Percentiles rank a stretch among this genome's conserved stretches.
phyloP scores from a whole-genome alignment of 2,797 vertebrate species.

The Sebastes trivittatus region DNA sequence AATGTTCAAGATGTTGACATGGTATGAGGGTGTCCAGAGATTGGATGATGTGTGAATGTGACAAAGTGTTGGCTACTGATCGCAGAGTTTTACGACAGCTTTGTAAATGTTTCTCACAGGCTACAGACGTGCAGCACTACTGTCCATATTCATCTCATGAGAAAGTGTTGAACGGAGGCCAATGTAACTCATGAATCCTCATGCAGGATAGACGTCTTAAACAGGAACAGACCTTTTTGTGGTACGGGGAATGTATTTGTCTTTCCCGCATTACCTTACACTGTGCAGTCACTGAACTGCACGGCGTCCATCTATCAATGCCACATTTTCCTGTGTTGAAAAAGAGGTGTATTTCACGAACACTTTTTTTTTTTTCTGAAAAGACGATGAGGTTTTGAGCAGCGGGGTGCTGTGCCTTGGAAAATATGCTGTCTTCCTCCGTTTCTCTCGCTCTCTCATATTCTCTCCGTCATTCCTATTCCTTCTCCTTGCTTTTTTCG shows the following conservation, averaged over 20 bases:
- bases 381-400: slow-evolving; percentile 67
- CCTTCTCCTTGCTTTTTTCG: neutral
- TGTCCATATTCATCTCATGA: slow-evolving; percentile 48
- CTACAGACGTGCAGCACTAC: neutral
- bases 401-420: slow-evolving; percentile 63
- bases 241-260: slow-evolving; percentile 48
- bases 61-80: slow-evolving; percentile 44
- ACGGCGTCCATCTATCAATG: slow-evolving; percentile 64
- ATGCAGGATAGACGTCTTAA: slow-evolving; percentile 52
- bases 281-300: slow-evolving; percentile 59
- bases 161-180: slow-evolving; percentile 56
- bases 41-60: slow-evolving; percentile 35
- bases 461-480: slow-evolving; percentile 40
- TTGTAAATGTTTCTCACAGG: slow-evolving; percentile 31
- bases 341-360: slow-evolving; percentile 57
- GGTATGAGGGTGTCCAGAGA: slow-evolving; percentile 39
- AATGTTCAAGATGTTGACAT: slow-evolving; percentile 47
- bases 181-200: slow-evolving; percentile 68
- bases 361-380: slow-evolving; percentile 57
- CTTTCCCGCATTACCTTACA: slow-evolving; percentile 61
- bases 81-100: slow-evolving; percentile 26
- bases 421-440: slow-evolving; percentile 60
- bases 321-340: slow-evolving; percentile 61
- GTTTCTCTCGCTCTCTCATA: slow-evolving; percentile 51
- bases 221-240: slow-evolving; percentile 58